A percentile compares a stretch with the other conserved stretches of the same genome.
phyloP scores from a whole-genome alignment of 2,797 vertebrate genomes.

The Oryzias sinensis region DNA sequence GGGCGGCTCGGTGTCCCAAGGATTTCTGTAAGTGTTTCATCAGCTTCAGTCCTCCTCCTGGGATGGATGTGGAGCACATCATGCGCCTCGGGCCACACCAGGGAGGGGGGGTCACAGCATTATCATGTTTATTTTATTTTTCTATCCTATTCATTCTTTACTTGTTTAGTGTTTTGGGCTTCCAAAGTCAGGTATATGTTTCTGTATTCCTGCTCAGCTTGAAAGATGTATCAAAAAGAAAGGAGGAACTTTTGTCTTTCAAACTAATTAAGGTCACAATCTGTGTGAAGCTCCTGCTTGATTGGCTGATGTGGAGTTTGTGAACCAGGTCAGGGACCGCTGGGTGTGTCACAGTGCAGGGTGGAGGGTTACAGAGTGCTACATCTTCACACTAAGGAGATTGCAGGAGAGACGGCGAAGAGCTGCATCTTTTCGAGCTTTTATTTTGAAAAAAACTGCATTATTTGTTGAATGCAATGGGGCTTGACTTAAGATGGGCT shows the following conservation, averaged over 20 bases:
- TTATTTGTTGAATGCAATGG: constrained; percentile 15
- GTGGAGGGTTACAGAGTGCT: constrained; percentile 53
- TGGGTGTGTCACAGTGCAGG: constrained; percentile 62
- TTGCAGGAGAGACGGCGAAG: constrained; percentile 17
- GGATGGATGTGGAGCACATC: constrained; percentile 27
- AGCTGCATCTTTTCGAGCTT: background rate
- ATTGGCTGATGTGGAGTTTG: constrained; percentile 62
- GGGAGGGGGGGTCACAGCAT: constrained; percentile 12
- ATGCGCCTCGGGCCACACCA: constrained; percentile 22
- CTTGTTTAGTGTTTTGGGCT: no score
- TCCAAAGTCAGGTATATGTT: no score
- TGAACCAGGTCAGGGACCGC: constrained; percentile 67
- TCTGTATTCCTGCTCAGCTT: no score
- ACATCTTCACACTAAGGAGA: constrained; percentile 18
- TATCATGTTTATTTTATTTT: background rate
- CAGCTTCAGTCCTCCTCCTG: constrained; percentile 40
- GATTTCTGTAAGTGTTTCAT: constrained; percentile 84
- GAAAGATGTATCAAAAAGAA: constrained; percentile 10
- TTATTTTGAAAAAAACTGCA: background rate
- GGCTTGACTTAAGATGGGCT: constrained; percentile 39
- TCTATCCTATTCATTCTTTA: no score
- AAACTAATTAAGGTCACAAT: constrained; percentile 68
- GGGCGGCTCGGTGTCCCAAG: constrained; percentile 69
- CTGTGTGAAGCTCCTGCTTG: constrained; percentile 49
- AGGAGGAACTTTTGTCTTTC: constrained; percentile 48